Evolutionary conservation across 2,888 invertebrate genomes (phyloP).

Genomic region (Drosophila histrio): DNA sequence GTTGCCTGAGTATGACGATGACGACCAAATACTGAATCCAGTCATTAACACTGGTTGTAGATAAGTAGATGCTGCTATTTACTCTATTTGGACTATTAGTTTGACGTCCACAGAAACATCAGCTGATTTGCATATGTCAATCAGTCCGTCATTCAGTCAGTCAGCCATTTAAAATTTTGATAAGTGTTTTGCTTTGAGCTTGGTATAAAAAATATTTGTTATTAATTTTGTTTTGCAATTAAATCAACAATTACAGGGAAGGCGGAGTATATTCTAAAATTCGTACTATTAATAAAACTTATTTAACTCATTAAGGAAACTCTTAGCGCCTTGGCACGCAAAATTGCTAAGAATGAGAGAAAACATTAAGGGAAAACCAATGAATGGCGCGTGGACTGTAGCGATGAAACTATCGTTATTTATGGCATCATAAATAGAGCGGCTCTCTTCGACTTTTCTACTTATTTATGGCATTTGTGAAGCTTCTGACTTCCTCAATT

Average conservation of each 20-base stretch:
- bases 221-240: conserved; percentile 1
- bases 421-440: conserved; percentile 31
- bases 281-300: neutral
- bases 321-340: neutral
- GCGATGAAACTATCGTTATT: conserved; percentile 30
- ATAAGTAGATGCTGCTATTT: conserved; percentile 12
- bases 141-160: conserved; percentile 15
- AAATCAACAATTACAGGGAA: neutral
- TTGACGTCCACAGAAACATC: conserved; percentile 35
- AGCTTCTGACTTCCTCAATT: conserved; percentile 35
- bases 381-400: conserved; percentile 7
- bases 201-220: conserved; percentile 34
- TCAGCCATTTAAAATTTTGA: neutral
- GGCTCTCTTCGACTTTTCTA: conserved; percentile 1
- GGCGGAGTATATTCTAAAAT: neutral
- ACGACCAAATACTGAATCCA: conserved; percentile 17
- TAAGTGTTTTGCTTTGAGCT: conserved; percentile 36
- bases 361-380: neutral
- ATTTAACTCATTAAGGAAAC: conserved; percentile 29
- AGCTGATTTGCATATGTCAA: conserved; percentile 35
- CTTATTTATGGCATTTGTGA: conserved; percentile 47
- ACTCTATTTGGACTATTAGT: conserved; percentile 1
- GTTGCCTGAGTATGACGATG: neutral
- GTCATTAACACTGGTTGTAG: conserved; percentile 31
- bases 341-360: neutral